phyloP scores from a whole-genome alignment of 2,797 vertebrate genomes.

The Odontamblyopus rebecca region DNA sequence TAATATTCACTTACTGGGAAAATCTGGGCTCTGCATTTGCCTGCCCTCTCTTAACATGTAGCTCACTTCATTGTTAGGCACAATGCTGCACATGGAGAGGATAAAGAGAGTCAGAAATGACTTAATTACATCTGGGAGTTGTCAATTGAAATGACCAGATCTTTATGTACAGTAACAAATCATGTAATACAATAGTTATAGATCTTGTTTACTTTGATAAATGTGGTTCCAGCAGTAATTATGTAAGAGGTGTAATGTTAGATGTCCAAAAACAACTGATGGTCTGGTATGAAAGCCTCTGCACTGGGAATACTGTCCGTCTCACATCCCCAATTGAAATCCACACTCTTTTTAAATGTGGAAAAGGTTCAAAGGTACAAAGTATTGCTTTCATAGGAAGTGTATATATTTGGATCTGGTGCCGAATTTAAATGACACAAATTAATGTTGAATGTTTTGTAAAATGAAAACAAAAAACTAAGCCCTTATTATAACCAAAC shows the following conservation, averaged over 20 bases:
- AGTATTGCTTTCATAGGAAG: background rate
- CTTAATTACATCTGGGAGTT: background rate
- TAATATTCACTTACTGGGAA: too few relatives aligned
- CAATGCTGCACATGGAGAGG: too few relatives aligned
- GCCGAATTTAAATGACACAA: too few relatives aligned
- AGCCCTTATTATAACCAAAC: background rate
- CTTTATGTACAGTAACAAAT: conserved; percentile 2
- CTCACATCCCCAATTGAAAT: background rate
- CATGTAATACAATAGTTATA: conserved; percentile 1
- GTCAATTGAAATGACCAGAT: background rate
- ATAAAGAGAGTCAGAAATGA: background rate
- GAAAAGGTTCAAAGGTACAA: background rate
- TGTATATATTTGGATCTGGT: too few relatives aligned
- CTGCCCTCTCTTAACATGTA: too few relatives aligned
- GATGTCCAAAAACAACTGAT: background rate
- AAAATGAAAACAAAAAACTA: too few relatives aligned
- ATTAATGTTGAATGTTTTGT: too few relatives aligned
- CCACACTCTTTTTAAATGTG: background rate
- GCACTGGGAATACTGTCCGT: background rate
- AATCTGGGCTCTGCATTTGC: too few relatives aligned
- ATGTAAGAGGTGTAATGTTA: background rate
- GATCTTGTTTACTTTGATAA: background rate
- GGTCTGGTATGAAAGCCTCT: background rate
- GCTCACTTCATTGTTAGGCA: too few relatives aligned
- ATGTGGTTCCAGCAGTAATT: background rate